Evolutionary conservation across 2,888 invertebrate species (phyloP).

Genomic region (Morpho achilles): DNA sequence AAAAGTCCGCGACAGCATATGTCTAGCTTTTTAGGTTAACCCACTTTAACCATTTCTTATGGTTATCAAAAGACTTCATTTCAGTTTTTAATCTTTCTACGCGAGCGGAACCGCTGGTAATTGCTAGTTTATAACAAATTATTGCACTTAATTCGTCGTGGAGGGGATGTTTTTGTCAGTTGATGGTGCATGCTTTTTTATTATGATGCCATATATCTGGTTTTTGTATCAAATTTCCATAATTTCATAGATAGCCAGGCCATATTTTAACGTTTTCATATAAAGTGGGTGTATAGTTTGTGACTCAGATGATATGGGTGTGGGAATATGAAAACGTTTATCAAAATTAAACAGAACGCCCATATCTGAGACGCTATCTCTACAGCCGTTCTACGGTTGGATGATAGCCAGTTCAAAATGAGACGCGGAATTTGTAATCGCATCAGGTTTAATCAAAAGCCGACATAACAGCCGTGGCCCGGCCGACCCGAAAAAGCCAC

Average conservation of each 20-base stretch:
- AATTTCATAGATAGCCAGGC: neutral
- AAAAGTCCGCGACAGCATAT: too few relatives aligned
- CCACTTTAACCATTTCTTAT: too few relatives aligned
- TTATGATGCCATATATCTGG: too few relatives aligned
- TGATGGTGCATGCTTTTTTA: too few relatives aligned
- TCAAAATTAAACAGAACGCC: constrained; percentile 23
- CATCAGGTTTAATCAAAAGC: constrained; percentile 31
- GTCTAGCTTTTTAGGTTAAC: too few relatives aligned
- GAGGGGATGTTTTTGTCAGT: too few relatives aligned
- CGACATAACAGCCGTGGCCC: constrained; percentile 24
- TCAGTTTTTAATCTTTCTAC: too few relatives aligned
- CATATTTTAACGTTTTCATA: constrained; percentile 24
- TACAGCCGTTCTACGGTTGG: constrained; percentile 52
- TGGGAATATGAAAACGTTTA: constrained; percentile 47
- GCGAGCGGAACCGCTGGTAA: too few relatives aligned
- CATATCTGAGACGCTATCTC: constrained; percentile 53
- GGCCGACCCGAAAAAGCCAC: constrained; percentile 44
- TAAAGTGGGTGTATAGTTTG: constrained; percentile 58
- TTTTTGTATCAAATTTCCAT: too few relatives aligned
- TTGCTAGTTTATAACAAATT: too few relatives aligned
- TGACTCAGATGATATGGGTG: constrained; percentile 65
- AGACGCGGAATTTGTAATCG: constrained; percentile 46
- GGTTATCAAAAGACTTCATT: too few relatives aligned
- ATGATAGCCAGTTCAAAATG: constrained; percentile 64
- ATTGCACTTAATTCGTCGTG: too few relatives aligned